Evolutionary conservation across 2,113 vertebrate genomes (phyloP), one percentile per base, ranked within the genome.

Genomic region (Elgaria multicarinata): DNA sequence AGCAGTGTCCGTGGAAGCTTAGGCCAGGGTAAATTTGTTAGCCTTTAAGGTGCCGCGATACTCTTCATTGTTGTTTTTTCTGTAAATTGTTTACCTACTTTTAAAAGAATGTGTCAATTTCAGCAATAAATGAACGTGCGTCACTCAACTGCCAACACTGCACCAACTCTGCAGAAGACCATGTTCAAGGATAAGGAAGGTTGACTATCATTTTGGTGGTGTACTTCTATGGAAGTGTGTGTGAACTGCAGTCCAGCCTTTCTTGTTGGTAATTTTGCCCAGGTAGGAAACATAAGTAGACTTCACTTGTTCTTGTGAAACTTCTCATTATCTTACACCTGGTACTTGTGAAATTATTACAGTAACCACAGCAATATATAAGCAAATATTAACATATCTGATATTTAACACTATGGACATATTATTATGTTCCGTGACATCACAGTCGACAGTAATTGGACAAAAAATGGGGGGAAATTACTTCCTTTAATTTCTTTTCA

Each of bases 401-500:
- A 10, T 58, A 55, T 62, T 81, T 36, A 39, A 58, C 12, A 24
- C 33, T 3, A 39, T 58, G 53, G n/a, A 9, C 3, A 1, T 55
- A 55, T 3, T 58, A 71, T 36, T 58, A 36, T 28, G 26, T 85
- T 74, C n/a, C 50, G 75, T 6, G 36, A 85, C 46, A 39, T 39
- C n/a, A 58, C 3, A 58, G 31, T 28, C 62, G 55, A 58, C 85
- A 76, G 39, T 93, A 92, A 92, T 86, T 64, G 58, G 83, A 91
- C 4, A 93, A 46, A 58, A 33, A 80, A 85, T 93, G 93, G n/a
- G 80, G 55, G 72, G 85, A 79, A 22, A 10, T 87, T 39, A 66
- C 55, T 36, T n/a, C 71, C 33, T 85, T 33, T 44, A 26, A 22
- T 42, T 90, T 87, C 91, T 93, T 92, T 87, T 87, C 85, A 90